These are phyloP conservation scores for Orthonevra nobilis DNA, from an alignment of 2,888 invertebrate species.

Conservation along the genomic window DNA sequence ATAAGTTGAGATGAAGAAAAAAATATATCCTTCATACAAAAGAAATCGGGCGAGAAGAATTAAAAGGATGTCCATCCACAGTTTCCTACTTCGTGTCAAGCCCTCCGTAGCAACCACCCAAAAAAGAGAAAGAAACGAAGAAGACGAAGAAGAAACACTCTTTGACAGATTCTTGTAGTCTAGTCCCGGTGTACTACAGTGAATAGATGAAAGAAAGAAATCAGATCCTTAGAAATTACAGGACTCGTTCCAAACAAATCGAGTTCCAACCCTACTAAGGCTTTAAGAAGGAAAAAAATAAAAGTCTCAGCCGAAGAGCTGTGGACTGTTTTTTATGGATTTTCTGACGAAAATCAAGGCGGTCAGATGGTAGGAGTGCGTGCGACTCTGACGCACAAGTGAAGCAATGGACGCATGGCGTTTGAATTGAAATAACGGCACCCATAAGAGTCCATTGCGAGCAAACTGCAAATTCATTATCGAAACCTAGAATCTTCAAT, in stretches of 20 bases:
- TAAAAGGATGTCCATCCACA: conserved; percentile 58
- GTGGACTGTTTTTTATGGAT: neutral
- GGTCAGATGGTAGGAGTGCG: too few relatives aligned
- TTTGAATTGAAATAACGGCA: too few relatives aligned
- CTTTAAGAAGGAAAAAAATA: conserved; percentile 5
- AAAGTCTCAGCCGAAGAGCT: neutral
- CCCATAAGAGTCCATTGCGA: too few relatives aligned
- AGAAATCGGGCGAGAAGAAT: conserved; percentile 68
- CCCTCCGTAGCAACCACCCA: neutral
- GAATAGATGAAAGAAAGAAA: conserved; percentile 35
- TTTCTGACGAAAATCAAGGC: neutral
- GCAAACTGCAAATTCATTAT: too few relatives aligned
- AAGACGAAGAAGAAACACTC: conserved; percentile 22
- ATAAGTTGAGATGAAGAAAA: neutral
- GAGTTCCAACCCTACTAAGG: conserved; percentile 29
- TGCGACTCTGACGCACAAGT: too few relatives aligned
- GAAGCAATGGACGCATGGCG: too few relatives aligned
- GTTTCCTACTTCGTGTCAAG: conserved; percentile 3
- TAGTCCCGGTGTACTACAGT: conserved; percentile 21
- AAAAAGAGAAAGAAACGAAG: conserved; percentile 2
- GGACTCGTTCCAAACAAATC: conserved; percentile 48
- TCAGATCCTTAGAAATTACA: conserved; percentile 41
- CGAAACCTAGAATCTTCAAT: too few relatives aligned
- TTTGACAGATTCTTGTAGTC: conserved; percentile 57
- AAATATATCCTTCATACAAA: conserved; percentile 40